Percentiles rank a stretch among this genome's conserved stretches.
phyloP scores from a whole-genome alignment of 2,113 vertebrate species.

The Lutjanus erythropterus region DNA sequence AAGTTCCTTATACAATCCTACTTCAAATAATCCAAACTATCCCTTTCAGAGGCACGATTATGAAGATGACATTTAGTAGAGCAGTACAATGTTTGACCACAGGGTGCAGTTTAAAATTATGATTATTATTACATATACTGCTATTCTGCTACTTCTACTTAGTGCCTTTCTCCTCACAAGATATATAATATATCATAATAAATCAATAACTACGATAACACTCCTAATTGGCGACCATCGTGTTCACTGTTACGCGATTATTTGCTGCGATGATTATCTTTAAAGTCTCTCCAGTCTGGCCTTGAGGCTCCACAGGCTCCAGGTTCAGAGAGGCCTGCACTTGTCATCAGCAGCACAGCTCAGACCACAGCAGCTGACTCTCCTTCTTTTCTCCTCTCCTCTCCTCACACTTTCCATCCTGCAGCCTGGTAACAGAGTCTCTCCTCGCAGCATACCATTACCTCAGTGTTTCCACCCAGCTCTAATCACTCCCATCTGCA shows the following conservation, averaged over 20 bases:
- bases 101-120: conserved; percentile 40
- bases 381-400: conserved; percentile 46
- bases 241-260: conserved; percentile 16
- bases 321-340: conserved; percentile 67
- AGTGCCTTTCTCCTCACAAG: conserved; percentile 13
- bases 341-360: conserved; percentile 70
- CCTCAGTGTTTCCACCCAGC: conserved; percentile 80
- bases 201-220: conserved; percentile 62
- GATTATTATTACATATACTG: conserved; percentile 41
- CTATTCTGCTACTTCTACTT: conserved; percentile 26
- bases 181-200: conserved; percentile 30
- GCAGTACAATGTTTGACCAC: conserved; percentile 34
- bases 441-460: conserved; percentile 70
- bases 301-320: conserved; percentile 77
- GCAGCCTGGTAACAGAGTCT: conserved; percentile 62
- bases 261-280: conserved; percentile 35
- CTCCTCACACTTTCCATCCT: conserved; percentile 72
- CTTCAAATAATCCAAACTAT: no score
- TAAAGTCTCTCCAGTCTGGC: conserved; percentile 68
- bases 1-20: no score
- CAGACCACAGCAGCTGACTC: conserved; percentile 67
- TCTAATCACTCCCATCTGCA: conserved; percentile 80
- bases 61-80: conserved; percentile 47
- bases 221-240: conserved; percentile 39
- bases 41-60: conserved; percentile 54